Conservation (phyloP, 2,113 vertebrate genomes). For the Lampris incognitus region DNA sequence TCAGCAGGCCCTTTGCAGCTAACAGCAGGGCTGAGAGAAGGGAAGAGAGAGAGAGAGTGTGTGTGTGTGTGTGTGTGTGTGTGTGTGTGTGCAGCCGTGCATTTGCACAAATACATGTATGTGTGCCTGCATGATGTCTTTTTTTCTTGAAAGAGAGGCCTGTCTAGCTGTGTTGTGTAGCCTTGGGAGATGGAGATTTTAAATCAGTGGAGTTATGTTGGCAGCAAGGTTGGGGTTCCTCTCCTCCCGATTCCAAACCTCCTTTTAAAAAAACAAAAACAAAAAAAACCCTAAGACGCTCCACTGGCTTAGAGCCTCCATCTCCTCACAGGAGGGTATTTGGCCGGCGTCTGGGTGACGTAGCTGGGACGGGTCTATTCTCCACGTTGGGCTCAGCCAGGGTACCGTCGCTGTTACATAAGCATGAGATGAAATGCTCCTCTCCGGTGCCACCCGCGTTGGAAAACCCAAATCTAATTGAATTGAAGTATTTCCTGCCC, state of each 20-base stretch:
- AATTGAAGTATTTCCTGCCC: slow-evolving; percentile 66
- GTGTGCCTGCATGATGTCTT: background rate
- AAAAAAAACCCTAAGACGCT: slow-evolving; percentile 17
- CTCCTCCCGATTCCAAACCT: slow-evolving; percentile 31
- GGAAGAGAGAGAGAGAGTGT: slow-evolving; percentile 32
- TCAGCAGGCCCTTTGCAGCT: slow-evolving; percentile 72
- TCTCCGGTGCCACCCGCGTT: slow-evolving; percentile 58
- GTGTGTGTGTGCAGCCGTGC: background rate
- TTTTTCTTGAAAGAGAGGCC: slow-evolving; percentile 8
- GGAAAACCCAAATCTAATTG: slow-evolving; percentile 64
- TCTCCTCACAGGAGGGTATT: slow-evolving; percentile 26
- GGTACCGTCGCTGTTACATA: slow-evolving; percentile 62
- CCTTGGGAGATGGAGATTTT: slow-evolving; percentile 9
- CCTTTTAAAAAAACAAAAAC: background rate
- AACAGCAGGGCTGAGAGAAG: slow-evolving; percentile 65
- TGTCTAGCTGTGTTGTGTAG: slow-evolving; percentile 31
- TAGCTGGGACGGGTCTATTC: slow-evolving; percentile 47
- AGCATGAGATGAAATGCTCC: slow-evolving; percentile 62
- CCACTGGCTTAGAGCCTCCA: slow-evolving; percentile 22
- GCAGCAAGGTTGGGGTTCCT: slow-evolving; percentile 38
- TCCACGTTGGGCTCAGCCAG: slow-evolving; percentile 32
- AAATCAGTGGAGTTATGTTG: slow-evolving; percentile 28
- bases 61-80: slow-evolving; percentile 21
- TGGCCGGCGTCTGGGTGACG: slow-evolving; percentile 48
- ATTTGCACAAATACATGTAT: background rate